A percentile compares a stretch with the other conserved stretches of the same genome.
These are phyloP conservation scores for Hirtodrosophila histrioides DNA, from an alignment of 2,888 invertebrate genomes.

Conservation along the genomic window DNA sequence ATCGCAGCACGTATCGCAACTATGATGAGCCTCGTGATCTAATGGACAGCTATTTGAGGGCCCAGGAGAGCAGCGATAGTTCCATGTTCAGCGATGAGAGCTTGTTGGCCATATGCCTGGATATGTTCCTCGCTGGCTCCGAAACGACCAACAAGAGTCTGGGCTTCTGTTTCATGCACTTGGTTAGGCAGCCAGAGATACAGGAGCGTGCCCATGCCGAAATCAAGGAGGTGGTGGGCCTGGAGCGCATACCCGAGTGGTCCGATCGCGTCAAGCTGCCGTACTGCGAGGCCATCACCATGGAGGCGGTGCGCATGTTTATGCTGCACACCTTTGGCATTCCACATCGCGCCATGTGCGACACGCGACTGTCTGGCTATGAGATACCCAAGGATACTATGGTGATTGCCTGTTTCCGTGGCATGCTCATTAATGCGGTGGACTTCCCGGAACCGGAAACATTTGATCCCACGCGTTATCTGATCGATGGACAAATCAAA, in stretches of 20 bases:
- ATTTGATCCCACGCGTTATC: conserved; percentile 91
- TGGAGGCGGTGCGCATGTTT: conserved; percentile 92
- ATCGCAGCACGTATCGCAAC: conserved; percentile 87
- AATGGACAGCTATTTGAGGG: conserved; percentile 92
- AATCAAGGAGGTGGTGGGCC: conserved; percentile 90
- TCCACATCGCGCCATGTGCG: conserved; percentile 90
- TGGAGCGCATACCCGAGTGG: conserved; percentile 88
- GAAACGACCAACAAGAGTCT: conserved; percentile 93
- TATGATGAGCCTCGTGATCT: conserved; percentile 89
- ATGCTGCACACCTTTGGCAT: conserved; percentile 91
- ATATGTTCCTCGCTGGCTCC: conserved; percentile 94
- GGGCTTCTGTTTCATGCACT: conserved; percentile 90
- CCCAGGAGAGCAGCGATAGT: conserved; percentile 85
- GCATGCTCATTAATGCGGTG: conserved; percentile 88
- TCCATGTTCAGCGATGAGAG: conserved; percentile 89
- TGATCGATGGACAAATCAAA: conserved; percentile 87
- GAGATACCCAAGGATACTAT: conserved; percentile 93
- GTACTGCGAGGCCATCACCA: conserved; percentile 91
- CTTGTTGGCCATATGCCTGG: conserved; percentile 91
- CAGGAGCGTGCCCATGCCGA: conserved; percentile 91
- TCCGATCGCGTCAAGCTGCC: conserved; percentile 91
- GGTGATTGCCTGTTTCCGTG: conserved; percentile 91
- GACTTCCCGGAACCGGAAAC: conserved; percentile 89
- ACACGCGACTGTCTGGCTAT: conserved; percentile 90
- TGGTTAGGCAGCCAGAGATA: conserved; percentile 89